Percentiles rank a stretch among this genome's conserved stretches.
Evolutionary conservation across 37 sponge, comb jelly and placozoan species (phyloP).

Genomic region (Cliona cf. orientalis): DNA sequence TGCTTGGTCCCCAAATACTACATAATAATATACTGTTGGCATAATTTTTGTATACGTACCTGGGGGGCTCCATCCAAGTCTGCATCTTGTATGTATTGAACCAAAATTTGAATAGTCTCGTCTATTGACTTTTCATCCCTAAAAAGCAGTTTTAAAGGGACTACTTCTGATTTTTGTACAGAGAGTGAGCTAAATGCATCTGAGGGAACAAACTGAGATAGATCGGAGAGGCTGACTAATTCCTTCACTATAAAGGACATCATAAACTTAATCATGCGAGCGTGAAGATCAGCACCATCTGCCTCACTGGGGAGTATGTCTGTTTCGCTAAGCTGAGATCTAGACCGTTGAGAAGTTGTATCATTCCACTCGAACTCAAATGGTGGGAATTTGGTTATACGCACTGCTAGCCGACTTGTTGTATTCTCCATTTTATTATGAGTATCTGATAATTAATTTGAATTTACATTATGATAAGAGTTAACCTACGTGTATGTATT

Average conservation of each 20-base stretch:
- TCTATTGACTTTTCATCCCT: conserved; percentile 36
- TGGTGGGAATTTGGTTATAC: not conserved
- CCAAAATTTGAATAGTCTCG: conserved; percentile 37
- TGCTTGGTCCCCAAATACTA: conserved; percentile 39
- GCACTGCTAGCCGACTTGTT: conserved; percentile 13
- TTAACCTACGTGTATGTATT: too few species aligned
- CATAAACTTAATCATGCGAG: not conserved
- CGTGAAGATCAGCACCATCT: not conserved
- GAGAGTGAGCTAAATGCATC: not conserved
- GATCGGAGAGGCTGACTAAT: not conserved
- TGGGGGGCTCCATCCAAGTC: conserved; percentile 1
- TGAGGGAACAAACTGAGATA: not conserved
- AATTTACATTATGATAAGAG: too few species aligned
- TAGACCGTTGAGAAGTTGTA: not conserved
- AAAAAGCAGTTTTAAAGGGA: conserved; percentile 33
- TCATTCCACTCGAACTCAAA: conserved; percentile 8
- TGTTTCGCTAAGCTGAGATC: not conserved
- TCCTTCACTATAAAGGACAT: conserved; percentile 14
- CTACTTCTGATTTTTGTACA: not conserved
- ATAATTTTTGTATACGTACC: not conserved
- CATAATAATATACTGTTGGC: not conserved
- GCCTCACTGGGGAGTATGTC: conserved; percentile 27
- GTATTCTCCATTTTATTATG: conserved; percentile 11
- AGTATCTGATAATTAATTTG: conserved; percentile 1
- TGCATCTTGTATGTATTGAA: not conserved